Evolutionary conservation across 2,113 vertebrate genomes (phyloP), one percentile per base, ranked within the genome.

Genomic region (Cyprinodon brontotheroides): DNA sequence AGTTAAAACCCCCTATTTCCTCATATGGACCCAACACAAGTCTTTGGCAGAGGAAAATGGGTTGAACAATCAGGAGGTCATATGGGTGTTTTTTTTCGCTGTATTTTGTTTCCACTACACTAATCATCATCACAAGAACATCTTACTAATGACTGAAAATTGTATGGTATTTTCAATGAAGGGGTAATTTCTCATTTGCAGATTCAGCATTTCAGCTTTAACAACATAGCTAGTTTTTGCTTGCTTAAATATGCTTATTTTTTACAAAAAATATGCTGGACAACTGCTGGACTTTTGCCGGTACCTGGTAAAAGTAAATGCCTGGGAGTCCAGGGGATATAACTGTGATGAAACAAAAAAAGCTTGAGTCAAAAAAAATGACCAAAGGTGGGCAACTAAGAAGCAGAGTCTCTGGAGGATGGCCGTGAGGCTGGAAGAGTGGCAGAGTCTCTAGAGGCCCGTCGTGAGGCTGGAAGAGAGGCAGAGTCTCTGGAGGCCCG

Each of bases 351-450:
- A 95, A 0, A 91, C 70, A 15, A 96, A 80, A 13, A 89, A 93
- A 43, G 80, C 96, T 29, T 29, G 29, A 29, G 29, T 29, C 29
- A 29, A 29, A 29, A 29, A 29, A 29, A 29, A 29, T 29, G 29
- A 29, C 13, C 97, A 97, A 87, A 95, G 94, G 72, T 98, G 97
- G 97, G 95, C 96, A 80, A 98, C 97, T 89, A 95, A 80, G 74
- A 96, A 96, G 29, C 29, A 29, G 29, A 29, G 29, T 29, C 29
- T 29, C 29, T 29, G 29, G 29, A 29, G 29, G 29, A 29, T 29
- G 29, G 29, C 29, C 29, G 29, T 29, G 29, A 29, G 29, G 29
- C 29, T 29, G 29, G 29, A 29, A 29, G 29, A 29, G 29, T 29
- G 29, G 29, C 29, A 29, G 29, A 29, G 29, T 29, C 29, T 29